Conservation (phyloP, 1,140 invertebrate genomes). For the Ceratosolen solmsi region DNA sequence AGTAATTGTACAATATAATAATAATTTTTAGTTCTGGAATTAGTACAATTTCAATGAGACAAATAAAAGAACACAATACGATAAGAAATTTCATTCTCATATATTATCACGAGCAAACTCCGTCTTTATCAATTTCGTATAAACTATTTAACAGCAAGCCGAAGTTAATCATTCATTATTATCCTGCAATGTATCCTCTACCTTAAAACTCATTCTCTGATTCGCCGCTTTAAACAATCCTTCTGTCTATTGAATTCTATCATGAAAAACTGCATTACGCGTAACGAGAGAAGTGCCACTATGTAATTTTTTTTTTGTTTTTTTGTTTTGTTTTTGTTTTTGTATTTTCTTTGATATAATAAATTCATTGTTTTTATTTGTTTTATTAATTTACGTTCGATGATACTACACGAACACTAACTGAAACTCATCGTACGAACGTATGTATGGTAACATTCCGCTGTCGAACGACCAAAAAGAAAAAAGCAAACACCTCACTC, state of each 20-base stretch:
- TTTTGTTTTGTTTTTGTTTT: background rate
- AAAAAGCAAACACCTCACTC: slow-evolving; percentile 4
- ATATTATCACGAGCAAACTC: slow-evolving; percentile 34
- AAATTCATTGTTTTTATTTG: slow-evolving; percentile 39
- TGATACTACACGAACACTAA: slow-evolving; percentile 8
- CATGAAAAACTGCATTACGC: slow-evolving; percentile 41
- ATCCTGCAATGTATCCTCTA: slow-evolving; percentile 14
- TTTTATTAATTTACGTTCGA: slow-evolving; percentile 4
- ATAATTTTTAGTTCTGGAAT: slow-evolving; percentile 32
- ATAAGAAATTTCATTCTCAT: slow-evolving; percentile 20
- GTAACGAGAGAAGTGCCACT: slow-evolving; percentile 36
- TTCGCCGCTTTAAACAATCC: slow-evolving; percentile 18
- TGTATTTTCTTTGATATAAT: slow-evolving; percentile 17
- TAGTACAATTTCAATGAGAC: slow-evolving; percentile 33
- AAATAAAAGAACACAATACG: slow-evolving; percentile 46
- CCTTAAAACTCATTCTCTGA: slow-evolving; percentile 46
- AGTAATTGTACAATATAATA: slow-evolving; percentile 34
- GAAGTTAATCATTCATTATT: slow-evolving; percentile 21
- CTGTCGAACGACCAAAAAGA: background rate
- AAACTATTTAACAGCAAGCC: slow-evolving; percentile 48
- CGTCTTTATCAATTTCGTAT: slow-evolving; percentile 44
- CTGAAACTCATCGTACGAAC: slow-evolving; percentile 17
- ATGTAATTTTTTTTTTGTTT: background rate
- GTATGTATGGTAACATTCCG: slow-evolving; percentile 2
- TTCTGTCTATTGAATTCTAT: background rate